Conservation (phyloP, 2,113 vertebrate genomes). For the Myrmecophaga tridactyla region DNA sequence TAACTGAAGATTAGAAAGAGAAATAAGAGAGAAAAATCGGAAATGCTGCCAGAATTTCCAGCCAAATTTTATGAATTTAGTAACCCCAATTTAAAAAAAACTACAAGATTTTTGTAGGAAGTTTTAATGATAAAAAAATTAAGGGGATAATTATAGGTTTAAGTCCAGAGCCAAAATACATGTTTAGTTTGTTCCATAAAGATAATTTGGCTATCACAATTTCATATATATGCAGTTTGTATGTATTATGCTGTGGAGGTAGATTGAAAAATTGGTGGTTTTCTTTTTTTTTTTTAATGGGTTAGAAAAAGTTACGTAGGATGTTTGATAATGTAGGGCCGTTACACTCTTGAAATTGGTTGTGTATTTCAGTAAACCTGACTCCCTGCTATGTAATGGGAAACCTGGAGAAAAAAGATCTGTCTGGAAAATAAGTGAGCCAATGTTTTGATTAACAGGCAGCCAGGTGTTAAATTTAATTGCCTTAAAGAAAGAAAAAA, state of each 20-base stretch:
- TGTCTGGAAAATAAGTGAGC: constrained; percentile 58
- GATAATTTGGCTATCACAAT: not conserved
- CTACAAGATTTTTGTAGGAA: not conserved
- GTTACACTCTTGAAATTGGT: not conserved
- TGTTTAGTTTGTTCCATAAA: not conserved
- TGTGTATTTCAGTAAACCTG: constrained; percentile 5
- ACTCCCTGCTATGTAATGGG: constrained; percentile 36
- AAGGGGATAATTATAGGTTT: not conserved
- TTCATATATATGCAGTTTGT: not conserved
- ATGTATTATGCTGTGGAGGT: not conserved
- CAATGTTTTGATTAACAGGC: constrained; percentile 69
- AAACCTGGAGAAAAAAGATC: constrained; percentile 50
- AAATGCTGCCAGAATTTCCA: not conserved
- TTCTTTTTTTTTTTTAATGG: too few species aligned
- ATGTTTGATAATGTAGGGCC: constrained; percentile 17
- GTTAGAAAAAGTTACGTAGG: not conserved
- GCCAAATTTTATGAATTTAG: not conserved
- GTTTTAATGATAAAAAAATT: not conserved
- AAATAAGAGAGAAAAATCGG: not conserved
- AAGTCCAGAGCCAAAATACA: not conserved
- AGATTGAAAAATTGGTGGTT: not conserved
- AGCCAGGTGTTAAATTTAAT: constrained; percentile 77
- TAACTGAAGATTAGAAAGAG: not conserved
- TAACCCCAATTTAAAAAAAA: not conserved
- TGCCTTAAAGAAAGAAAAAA: not conserved